Evolutionary conservation across 2,113 vertebrate genomes (phyloP), one percentile per base, ranked within the genome.

Genomic region (Cyprinodon variegatus): DNA sequence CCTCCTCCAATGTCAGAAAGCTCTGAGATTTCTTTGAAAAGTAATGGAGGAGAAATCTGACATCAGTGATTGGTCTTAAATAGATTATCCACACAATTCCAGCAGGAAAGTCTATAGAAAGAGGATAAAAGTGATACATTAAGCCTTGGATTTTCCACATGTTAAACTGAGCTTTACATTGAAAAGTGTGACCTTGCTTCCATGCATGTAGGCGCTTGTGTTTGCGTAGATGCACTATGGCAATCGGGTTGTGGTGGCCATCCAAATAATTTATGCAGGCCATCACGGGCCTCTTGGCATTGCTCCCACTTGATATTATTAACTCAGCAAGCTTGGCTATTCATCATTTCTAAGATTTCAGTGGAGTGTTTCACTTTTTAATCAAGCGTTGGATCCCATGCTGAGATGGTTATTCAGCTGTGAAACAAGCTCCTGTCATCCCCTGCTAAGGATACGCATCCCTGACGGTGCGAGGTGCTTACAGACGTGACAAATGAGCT

Each of bases 351-450:
- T 59, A 61, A 72, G 71, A 84, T 90, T 85, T 86, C 82, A 68
- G 81, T 62, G 10, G 78, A 77, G 67, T 61, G 70, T 84, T 85
- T 81, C 46, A 53, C 69, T 89, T 88, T 90, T 88, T 84, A 91
- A 90, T 92, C 84, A 88, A 75, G 63, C 76, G 1, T 68, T 80
- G 78, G 84, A 84, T 91, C 82, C 76, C 73, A 48, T 70, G 68
- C 79, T 68, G 83, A 76, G 78, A 82, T 68, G 76, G 43, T 84
- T 70, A 78, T 82, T 90, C 78, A 70, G 65, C 83, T 72, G 81
- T 87, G 83, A 88, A 90, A 89, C 90, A 83, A 89, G 79, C 53
- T 71, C 76, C 74, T 68, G 84, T 80, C 78, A 45, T 83, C 65
- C 66, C 78, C 2, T 37, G 74, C 72, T 87, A 87, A 88, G 76